These are phyloP conservation scores for Zaprionus davidi DNA, from an alignment of 1,140 invertebrate genomes.

Conservation along the genomic window DNA sequence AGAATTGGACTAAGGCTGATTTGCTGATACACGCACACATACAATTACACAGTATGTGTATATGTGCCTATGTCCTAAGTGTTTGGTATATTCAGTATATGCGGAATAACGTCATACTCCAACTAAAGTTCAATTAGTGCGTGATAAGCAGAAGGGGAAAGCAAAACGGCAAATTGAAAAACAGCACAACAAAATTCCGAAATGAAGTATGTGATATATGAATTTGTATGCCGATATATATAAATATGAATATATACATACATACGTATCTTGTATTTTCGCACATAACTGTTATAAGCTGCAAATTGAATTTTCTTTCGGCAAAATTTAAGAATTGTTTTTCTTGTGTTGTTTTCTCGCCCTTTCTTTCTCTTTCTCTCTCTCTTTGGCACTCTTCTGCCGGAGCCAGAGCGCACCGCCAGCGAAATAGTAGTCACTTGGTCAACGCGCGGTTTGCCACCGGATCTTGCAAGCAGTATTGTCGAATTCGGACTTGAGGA, in stretches of 20 bases:
- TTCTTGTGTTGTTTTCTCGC: constrained; percentile 59
- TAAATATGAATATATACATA: background rate
- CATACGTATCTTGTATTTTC: background rate
- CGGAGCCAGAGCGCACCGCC: constrained; percentile 62
- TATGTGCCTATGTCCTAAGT: background rate
- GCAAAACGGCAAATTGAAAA: constrained; percentile 48
- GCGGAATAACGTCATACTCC: constrained; percentile 30
- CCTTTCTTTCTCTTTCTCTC: constrained; percentile 14
- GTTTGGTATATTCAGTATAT: constrained; percentile 8
- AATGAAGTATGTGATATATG: background rate
- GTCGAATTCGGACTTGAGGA: constrained; percentile 85
- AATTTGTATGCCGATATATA: background rate
- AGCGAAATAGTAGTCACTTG: constrained; percentile 94
- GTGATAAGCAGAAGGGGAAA: constrained; percentile 59
- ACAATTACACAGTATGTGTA: background rate
- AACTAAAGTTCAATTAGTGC: constrained; percentile 19
- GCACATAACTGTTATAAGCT: constrained; percentile 1
- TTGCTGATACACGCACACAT: constrained; percentile 14
- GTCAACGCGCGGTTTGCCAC: constrained; percentile 91
- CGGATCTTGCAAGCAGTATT: constrained; percentile 86
- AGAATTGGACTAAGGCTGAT: constrained; percentile 7
- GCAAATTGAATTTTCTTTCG: constrained; percentile 13
- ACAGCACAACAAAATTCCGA: constrained; percentile 30
- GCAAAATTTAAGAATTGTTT: constrained; percentile 42
- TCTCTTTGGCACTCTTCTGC: constrained; percentile 9